A percentile compares a stretch with the other conserved stretches of the same genome.
phyloP scores from a whole-genome alignment of 2,113 vertebrate species.

The Melanostigma gelatinosum region DNA sequence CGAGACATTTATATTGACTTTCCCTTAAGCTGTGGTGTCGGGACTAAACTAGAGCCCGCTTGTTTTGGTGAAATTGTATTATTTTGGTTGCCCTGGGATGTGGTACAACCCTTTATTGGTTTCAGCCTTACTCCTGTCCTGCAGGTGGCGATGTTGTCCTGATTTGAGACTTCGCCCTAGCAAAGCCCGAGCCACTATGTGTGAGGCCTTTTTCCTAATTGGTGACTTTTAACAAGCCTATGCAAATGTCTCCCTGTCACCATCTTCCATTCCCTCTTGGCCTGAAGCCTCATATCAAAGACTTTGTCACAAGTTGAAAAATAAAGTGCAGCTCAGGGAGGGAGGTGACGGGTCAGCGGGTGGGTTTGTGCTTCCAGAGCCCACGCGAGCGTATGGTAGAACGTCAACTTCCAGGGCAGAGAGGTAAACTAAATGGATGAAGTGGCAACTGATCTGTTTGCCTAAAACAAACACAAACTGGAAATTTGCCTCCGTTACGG shows the following conservation, averaged over 20 bases:
- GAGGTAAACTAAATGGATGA: constrained; percentile 76
- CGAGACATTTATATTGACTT: neutral
- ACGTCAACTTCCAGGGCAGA: constrained; percentile 47
- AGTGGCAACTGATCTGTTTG: constrained; percentile 78
- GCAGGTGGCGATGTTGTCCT: constrained; percentile 82
- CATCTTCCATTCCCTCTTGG: constrained; percentile 42
- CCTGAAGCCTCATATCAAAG: constrained; percentile 52
- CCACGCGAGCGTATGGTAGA: constrained; percentile 30
- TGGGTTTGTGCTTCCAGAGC: constrained; percentile 1
- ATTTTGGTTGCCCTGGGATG: neutral
- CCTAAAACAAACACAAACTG: constrained; percentile 78
- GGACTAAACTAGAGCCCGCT: neutral
- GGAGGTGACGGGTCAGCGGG: constrained; percentile 11
- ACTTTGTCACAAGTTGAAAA: constrained; percentile 44
- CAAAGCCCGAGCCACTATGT: constrained; percentile 19
- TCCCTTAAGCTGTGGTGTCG: neutral
- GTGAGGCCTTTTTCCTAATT: constrained; percentile 71
- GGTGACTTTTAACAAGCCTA: constrained; percentile 69
- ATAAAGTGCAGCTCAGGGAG: constrained; percentile 14
- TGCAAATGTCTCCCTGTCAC: constrained; percentile 62
- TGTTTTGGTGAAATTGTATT: neutral
- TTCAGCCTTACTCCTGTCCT: constrained; percentile 55
- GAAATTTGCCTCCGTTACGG: constrained; percentile 73
- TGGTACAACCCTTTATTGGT: neutral
- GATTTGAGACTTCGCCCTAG: constrained; percentile 30